Evolutionary conservation across 2,113 vertebrate genomes (phyloP), one percentile per base, ranked within the genome.

Genomic region (Podarcis raffonei): DNA sequence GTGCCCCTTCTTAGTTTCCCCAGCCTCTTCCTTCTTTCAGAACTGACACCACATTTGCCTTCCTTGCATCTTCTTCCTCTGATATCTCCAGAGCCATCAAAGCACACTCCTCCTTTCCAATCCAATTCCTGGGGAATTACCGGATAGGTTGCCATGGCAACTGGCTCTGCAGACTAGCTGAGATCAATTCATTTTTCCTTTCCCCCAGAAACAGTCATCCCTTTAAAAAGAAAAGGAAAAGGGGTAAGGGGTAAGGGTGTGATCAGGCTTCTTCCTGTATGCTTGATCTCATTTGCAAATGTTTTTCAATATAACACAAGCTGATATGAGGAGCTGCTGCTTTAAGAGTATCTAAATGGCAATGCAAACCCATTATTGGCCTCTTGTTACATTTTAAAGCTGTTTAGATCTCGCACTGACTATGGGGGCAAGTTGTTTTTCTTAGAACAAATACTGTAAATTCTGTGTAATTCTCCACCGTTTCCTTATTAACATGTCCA

Each of bases 121-220:
- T 25, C 94, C 91, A 89, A 42, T 42, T 87, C 94, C 92, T 78
- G 90, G 81, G 97, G 97, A 97, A 53, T 97, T 97, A 95, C 92
- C 83, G 88, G 92, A 89, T 0, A 53, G 0, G 92, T 97, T 92
- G 3, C 96, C 95, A 96, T 96, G 95, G 93, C 22, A 84, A 96
- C 48, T 25, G 68, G 86, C 93, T 90, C 87, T 77, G 90, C 92
- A 89, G 89, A 83, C 66, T 83, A 76, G 92, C 92, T 92, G 84
- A 79, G 94, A 95, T 96, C 93, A 84, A 81, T 77, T 85, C 91
- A 89, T 77, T 90, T 62, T 95, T 92, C 90, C 93, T 80, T 74
- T 68, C 86, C 84, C 92, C 72, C 82, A 88, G 37, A 90, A 93
- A 90, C 87, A 87, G 76, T 92, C 91, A 48, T 89, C n/a, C 69